Percentiles rank a stretch among this genome's conserved stretches.
Conservation (phyloP, 2,113 vertebrate genomes). For the Pica pica region DNA sequence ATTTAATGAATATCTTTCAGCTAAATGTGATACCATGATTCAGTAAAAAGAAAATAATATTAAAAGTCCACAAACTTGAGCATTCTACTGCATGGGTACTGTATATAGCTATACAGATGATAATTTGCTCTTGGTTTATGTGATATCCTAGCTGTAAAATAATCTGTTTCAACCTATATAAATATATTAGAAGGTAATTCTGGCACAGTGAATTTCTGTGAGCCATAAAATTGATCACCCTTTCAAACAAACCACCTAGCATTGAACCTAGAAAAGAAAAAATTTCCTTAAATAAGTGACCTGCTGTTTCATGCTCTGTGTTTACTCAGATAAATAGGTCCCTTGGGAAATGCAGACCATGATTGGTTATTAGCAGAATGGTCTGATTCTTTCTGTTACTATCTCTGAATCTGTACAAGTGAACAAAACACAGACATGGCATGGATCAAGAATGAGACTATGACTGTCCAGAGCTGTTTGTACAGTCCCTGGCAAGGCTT, state of each 20-base stretch:
- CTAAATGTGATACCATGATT: neutral
- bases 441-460: neutral
- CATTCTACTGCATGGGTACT: neutral
- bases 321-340: slow-evolving; percentile 1
- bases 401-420: neutral
- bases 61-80: neutral
- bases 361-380: neutral
- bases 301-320: neutral
- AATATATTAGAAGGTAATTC: neutral
- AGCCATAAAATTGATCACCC: slow-evolving; percentile 6
- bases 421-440: neutral
- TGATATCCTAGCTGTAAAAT: neutral
- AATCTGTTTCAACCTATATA: slow-evolving; percentile 2
- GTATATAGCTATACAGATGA: neutral
- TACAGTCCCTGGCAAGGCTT: neutral
- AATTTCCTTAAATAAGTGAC: slow-evolving; percentile 12
- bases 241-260: neutral
- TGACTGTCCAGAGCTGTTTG: neutral
- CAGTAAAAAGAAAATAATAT: neutral
- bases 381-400: neutral
- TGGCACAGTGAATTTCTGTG: neutral
- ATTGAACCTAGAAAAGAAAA: slow-evolving; percentile 11
- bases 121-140: neutral
- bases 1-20: neutral
- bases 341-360: neutral